A percentile compares a stretch with the other conserved stretches of the same genome.
Conservation (phyloP, 2,113 vertebrate genomes). For the Grammomys dolichurus region DNA sequence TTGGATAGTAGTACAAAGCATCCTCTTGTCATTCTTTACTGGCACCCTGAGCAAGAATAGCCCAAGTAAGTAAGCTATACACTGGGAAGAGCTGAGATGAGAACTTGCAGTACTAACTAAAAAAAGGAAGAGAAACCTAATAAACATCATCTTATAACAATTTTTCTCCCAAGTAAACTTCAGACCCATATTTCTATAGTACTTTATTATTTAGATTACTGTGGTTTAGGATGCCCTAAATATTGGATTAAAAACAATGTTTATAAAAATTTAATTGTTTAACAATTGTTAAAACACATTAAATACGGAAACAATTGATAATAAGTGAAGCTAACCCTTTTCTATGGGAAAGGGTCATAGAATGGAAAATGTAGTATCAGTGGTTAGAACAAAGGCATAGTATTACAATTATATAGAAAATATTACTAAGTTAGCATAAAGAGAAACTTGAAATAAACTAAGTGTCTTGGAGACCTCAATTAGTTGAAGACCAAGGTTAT, state of each 20-base stretch:
- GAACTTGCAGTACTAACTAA: background rate
- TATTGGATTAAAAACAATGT: background rate
- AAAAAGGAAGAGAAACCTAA: background rate
- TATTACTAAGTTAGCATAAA: background rate
- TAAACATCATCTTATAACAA: background rate
- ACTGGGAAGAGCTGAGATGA: background rate
- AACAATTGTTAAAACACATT: constrained; percentile 39
- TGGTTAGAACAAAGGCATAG: background rate
- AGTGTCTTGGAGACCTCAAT: background rate
- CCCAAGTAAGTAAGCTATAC: background rate
- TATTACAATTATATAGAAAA: background rate
- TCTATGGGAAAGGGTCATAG: background rate
- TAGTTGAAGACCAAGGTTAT: background rate
- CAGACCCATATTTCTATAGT: background rate
- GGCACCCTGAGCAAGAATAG: background rate
- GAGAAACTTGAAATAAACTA: background rate
- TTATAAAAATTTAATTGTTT: constrained; percentile 4
- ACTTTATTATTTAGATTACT: constrained; percentile 4
- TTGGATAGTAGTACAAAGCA: background rate
- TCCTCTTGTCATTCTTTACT: background rate
- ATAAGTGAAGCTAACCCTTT: background rate
- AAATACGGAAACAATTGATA: constrained; percentile 24
- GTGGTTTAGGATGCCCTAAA: background rate
- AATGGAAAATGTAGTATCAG: background rate
- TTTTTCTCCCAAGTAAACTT: background rate